These are phyloP conservation scores for Anhinga anhinga DNA, from an alignment of 2,113 vertebrate genomes.

Conservation along the genomic window DNA sequence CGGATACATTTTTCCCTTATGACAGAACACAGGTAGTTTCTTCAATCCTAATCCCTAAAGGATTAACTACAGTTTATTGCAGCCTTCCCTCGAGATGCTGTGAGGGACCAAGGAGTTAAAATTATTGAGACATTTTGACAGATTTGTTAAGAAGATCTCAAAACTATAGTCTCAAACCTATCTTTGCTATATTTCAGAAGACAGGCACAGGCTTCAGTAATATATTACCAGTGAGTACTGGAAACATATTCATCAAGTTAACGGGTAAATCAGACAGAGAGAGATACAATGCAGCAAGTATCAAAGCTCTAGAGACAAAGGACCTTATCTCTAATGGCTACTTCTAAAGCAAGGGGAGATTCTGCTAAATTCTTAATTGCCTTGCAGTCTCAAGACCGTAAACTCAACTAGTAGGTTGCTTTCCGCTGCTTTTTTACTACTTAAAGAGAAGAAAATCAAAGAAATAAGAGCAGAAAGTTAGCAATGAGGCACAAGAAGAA, in stretches of 20 bases:
- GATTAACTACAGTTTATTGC: not conserved
- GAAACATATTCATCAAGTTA: not conserved
- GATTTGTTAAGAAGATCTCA: not conserved
- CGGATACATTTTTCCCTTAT: not conserved
- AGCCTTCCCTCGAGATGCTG: not conserved
- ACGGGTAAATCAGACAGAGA: not conserved
- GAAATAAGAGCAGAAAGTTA: not conserved
- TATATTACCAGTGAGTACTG: not conserved
- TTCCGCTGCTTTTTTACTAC: not conserved
- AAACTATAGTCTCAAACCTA: not conserved
- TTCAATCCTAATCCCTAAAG: not conserved
- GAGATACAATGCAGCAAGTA: not conserved
- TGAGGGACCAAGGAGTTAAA: not conserved
- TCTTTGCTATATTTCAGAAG: not conserved
- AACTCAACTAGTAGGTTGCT: not conserved
- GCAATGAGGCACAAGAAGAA: not conserved
- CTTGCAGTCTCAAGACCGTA: not conserved
- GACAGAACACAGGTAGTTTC: not conserved
- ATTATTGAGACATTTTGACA: not conserved
- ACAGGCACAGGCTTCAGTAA: not conserved
- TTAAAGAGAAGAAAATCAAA: not conserved
- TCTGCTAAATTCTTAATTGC: not conserved
- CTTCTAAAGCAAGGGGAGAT: not conserved
- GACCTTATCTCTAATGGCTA: not conserved
- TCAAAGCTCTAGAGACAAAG: not conserved